Base-by-base conservation (phyloP, 1,140 invertebrate genomes). In the Ostrea denselamellosa region DNA sequence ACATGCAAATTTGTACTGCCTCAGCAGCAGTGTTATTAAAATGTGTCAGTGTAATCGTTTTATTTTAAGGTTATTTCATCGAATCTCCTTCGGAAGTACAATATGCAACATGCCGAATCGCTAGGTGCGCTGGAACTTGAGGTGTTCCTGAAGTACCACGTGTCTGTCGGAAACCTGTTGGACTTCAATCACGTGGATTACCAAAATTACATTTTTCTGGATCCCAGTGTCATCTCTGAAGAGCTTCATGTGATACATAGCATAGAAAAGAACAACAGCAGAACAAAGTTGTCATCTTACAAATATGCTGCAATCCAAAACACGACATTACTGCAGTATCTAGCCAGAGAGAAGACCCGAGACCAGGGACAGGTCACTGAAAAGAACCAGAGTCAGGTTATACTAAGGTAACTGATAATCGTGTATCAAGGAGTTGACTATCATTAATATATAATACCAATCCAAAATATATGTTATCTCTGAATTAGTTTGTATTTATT, bases 131-230 rank as follows among this genome's bases (percentile, higher is more conserved):
- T 28, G 5, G 68, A 77, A 34, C 14, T 77, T 14, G 68, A 77
- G 68, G 68, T 77, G 25, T 77, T 77, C 28, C 68, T 77, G 25
- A 77, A 77, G 12, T 77, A 77, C 68, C 68, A 77, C 68, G 25
- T 77, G 68, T 28, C 68, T 34, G 28, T 77, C 9, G 68, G 68
- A 44, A 77, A 34, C 25, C 14, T 77, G 4, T 9, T 77, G 14
- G 68, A 77, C 68, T 77, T 77, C 14, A 10, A 22, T 7, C 25
- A 77, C 28, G 17, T 12, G 14, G 68, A 77, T 77, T 25, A 77
- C 25, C 68, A 77, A 9, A 14, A 77, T 34, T 77, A 77, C 25
- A 25, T 77, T 4, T 77, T 77, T 28, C 25, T 77, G 9, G 68
- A 77, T 28, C 68, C 68, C 9, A 28, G 68, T 28, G 68, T 77